Base-by-base conservation (phyloP, 2,797 vertebrate species). In the Xiphorhynchus erythropygius region DNA sequence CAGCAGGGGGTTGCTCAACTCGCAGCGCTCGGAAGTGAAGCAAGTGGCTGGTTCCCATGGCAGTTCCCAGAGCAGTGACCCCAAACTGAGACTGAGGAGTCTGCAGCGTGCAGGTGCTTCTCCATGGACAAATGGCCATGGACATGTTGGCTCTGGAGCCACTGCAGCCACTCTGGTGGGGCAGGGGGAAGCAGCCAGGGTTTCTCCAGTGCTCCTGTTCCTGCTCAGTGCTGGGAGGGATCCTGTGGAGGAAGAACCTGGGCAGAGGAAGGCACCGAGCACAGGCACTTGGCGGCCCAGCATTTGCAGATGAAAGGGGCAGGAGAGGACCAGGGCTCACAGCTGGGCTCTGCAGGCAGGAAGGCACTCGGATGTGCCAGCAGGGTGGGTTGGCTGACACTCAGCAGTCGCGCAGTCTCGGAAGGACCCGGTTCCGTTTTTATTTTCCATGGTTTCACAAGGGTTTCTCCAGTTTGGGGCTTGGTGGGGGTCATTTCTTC, bases 131-230 rank as follows among this genome's bases (percentile, higher is more conserved):
- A 46, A 5, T 2, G 22, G 7, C 52, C 5, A 0, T 1, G 1
- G 12, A 30, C 68, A 11, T 0, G 1, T 10, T 2, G 5, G 41
- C 53, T 77, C 33, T 0, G 0, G 30, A 47, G 74, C 59, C 0
- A 2, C 71, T 28, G 60, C 33, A 4, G 3, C 44, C 22, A 50
- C 53, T 23, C 2, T 14, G 28, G 28, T 0, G 4, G 70, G 49
- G 41, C 67, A 60, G 33, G 50, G 60, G 35, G 39, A 30, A 50
- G 60, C 39, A 27, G 33, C 39, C 5, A 30, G 35, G 46, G 5
- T n/a, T 56, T 79, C 35, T 30, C 44, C 57, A 56, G 53, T 2
- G 2, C 37, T 87, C 14, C 41, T 4, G 32, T 25, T 62, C 52
- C 68, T 52, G 27, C 64, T 77, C 0, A 0, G 35, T 62, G 44